Evolutionary conservation across 2,113 vertebrate genomes (phyloP), one percentile per base, ranked within the genome.

Genomic region (Octodon degus): DNA sequence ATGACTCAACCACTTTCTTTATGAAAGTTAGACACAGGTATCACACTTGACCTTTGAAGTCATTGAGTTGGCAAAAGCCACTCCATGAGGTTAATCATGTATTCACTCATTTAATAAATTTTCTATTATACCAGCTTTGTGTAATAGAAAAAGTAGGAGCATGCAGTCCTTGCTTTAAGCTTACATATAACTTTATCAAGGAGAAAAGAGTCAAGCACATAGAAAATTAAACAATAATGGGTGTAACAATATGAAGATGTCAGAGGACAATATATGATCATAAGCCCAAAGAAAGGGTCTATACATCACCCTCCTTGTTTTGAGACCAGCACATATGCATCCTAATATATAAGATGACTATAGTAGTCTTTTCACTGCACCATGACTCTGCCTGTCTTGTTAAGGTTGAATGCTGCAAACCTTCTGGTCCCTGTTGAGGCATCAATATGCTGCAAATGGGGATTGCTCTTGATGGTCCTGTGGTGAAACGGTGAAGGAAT

Each of bases 31-130:
- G 85, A 77, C 7, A 58, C 24, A 43, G 60, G 9, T 67, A 30
- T 72, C n/a, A 76, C 25, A 87, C 9, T 58, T 67, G 84, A 22
- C 7, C 27, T 94, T 80, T 93, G 79, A 97, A 90, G 85, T 68
- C 30, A 89, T 3, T 53, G 68, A 86, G 50, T 83, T 89, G 72
- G 55, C 50, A 80, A 77, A 16, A 86, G 74, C 65, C n/a, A 34
- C 0, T 60, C 43, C 10, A 19, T 34, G n/a, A 70, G 60, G 58
- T 88, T 89, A 86, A 82, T 65, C 25, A 86, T 68, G 76, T 37
- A 88, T 93, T 94, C 8, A 81, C 84, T 94, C 27, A 93, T 85
- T 87, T 80, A 88, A 12, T 91, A 67, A 50, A 32, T 90, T 60
- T 88, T 92, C 7, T 27, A 58, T 37, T 62, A 17, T 74, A 47